Base-by-base conservation (phyloP, 2,888 invertebrate species). In the Polia nebulosa region DNA sequence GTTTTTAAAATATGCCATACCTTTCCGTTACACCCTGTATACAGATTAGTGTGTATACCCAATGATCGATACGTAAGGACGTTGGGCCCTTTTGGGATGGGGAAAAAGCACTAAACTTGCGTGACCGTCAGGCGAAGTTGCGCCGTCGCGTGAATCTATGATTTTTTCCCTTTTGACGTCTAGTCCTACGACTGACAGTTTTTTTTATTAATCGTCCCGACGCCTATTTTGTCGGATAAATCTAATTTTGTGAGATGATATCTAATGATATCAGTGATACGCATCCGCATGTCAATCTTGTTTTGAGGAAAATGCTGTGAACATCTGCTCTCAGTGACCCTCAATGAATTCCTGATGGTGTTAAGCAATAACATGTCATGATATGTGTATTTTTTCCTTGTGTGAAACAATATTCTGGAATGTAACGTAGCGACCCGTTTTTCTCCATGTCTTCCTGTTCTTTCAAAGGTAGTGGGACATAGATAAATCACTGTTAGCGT, bases 171-270 rank as follows among this genome's bases (percentile, higher is more conserved):
- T n/a, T n/a, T n/a, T n/a, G n/a, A n/a, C n/a, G n/a, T n/a, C n/a
- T n/a, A n/a, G n/a, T n/a, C n/a, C n/a, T n/a, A n/a, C n/a, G n/a
- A n/a, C n/a, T n/a, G n/a, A n/a, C n/a, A n/a, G n/a, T n/a, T n/a
- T 20, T 53, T 61, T 68, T 49, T 63, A 69, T 69, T 44, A 22
- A 74, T 51, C 29, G n/a, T 34, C 9, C 1, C 15, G 41, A 25
- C 20, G 13, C 3, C 3, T 5, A 41, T 55, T n/a, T 55, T 41
- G 22, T n/a, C 29, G 17, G 22, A 15, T 52, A 36, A 3, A 51
- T 62, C 1, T 44, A 13, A 62, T 73, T 44, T 63, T 29, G 9
- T 36, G 29, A 15, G n/a, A 25, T 75, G 47, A 34, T n/a, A 41
- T 41, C 47, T 27, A 9, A 51, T 44, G 25, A 20, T 17, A 36